Evolutionary conservation across 1,140 invertebrate genomes (phyloP), one percentile per base, ranked within the genome.

Genomic region (Nebria ingens): DNA sequence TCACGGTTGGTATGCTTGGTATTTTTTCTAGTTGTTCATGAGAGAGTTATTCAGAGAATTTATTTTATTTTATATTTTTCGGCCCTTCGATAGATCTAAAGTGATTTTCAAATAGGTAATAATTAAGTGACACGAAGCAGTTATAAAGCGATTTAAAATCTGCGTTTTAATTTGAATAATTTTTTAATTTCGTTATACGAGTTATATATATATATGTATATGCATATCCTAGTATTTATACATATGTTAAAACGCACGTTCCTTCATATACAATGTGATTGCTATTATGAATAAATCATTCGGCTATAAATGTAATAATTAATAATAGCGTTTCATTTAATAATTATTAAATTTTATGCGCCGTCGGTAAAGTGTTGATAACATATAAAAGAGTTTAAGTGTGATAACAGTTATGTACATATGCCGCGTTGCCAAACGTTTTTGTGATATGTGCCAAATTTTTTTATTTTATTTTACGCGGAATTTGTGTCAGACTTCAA

Each of bases 1-100:
- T 45, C 40, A 45, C 17, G n/a, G 3, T 45, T 4, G 40, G 17
- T 45, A 45, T 45, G 40, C 4, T 17, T 12, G 40, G 40, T 45
- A 45, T 45, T 45, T 45, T 9, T 51, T 51, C 56, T 53, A 58
- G 54, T 55, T 54, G 55, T 62, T 62, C 61, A 64, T 65, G 61
- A 62, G 59, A 61, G 61, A 64, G 59, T 56, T 56, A 49, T 50
- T 40, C 49, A 40, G 42, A 52, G 42, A 49, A 52, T 38, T 40
- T 50, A 40, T 58, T 53, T 45, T 51, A 51, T 52, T 56, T 55
- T 54, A 40, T 60, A 56, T 60, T 34, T 25, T 19, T n/a, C n/a
- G n/a, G n/a, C n/a, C n/a, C n/a, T n/a, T n/a, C n/a, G n/a, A n/a
- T n/a, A n/a, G n/a, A n/a, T n/a, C n/a, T n/a, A n/a, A n/a, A n/a